Evolutionary conservation across 2,113 vertebrate species (phyloP).

Genomic region (Ptilorrhoa leucosticta): DNA sequence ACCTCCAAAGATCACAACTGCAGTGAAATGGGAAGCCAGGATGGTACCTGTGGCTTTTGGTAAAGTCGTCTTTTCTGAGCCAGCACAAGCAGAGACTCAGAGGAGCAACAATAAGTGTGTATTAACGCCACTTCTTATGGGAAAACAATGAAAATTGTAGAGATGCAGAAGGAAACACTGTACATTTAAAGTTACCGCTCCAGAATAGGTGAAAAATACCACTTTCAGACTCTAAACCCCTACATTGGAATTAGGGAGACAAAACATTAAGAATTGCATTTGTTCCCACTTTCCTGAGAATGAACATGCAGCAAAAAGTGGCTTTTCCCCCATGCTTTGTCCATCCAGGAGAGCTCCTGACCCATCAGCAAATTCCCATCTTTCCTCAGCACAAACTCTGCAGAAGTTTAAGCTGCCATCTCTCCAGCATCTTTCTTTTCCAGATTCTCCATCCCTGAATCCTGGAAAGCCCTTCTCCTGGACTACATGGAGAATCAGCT

Average conservation of each 20-base stretch:
- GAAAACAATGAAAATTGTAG: not conserved
- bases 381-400: not conserved
- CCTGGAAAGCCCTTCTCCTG: not conserved
- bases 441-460: not conserved
- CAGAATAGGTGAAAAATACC: not conserved
- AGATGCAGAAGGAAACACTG: not conserved
- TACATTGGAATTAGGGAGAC: too few species aligned
- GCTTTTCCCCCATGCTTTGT: rapidly evolving
- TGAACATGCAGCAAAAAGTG: not conserved
- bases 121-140: not conserved
- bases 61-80: not conserved
- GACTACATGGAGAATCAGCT: rapidly evolving
- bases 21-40: not conserved
- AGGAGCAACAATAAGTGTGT: rapidly evolving
- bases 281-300: not conserved
- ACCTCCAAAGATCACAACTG: not conserved
- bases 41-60: not conserved
- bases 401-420: not conserved
- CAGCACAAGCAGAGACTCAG: not conserved
- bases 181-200: not conserved
- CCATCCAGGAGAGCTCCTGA: not conserved
- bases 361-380: not conserved
- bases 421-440: not conserved
- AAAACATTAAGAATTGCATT: not conserved
- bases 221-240: not conserved